Base-by-base conservation (phyloP, 2,888 invertebrate species). In the Tipula unca region DNA sequence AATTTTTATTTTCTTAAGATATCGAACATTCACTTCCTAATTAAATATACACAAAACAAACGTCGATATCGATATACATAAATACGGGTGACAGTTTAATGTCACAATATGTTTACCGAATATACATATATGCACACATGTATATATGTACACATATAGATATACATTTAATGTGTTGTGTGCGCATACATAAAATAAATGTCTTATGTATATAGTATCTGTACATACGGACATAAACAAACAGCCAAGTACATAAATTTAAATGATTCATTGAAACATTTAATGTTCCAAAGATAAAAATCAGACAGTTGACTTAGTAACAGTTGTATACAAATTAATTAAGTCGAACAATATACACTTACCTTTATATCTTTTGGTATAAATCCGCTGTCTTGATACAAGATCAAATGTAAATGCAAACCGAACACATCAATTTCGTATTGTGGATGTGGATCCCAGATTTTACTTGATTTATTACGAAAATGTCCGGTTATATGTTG, bases 381-480 rank as follows among this genome's bases (percentile, higher is more conserved):
- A 83, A 91, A 90, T 6, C 90, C 89, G 85, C 88, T 89, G 86
- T 91, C 90, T 87, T 91, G 90, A 87, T 89, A 88, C 87, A 90
- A 87, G 84, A 90, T 88, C 86, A 91, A 87, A 87, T 90, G 90
- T 86, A 91, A 87, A 48, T 87, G 87, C 42, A 89, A 89, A 0
- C 94, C 94, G 88, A 95, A 95, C 29, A 94, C 94, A 48, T 92
- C 91, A 86, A 95, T 93, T 88, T 92, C 92, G 89, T 95, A 95
- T 87, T 94, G 92, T 1, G 95, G 95, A 91, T 95, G 94, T 3
- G 94, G 94, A 89, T 95, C 95, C 95, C 95, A 95, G 85, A 94
- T 91, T 88, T 92, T 91, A 54, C 93, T 93, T 85, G 92, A 91
- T 87, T 92, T 92, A 87, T 92, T 93, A 54, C 94, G 92, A 89